Base-by-base conservation (phyloP, 2,113 vertebrate genomes). In the Oryzias curvinotus region DNA sequence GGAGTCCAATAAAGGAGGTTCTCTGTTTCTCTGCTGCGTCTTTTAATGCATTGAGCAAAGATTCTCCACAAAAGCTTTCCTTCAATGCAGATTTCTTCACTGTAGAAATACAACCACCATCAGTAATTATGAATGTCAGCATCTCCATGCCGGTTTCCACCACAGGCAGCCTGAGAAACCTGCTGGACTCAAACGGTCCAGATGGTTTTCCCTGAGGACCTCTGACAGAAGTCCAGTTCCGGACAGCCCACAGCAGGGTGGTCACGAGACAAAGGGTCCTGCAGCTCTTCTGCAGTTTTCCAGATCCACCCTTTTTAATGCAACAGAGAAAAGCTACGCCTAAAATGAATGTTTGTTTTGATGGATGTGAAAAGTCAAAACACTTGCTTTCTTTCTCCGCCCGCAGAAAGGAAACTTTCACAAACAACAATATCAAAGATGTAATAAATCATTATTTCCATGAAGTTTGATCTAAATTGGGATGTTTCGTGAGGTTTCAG, bases 111-210 rank as follows among this genome's bases (percentile, higher is more conserved):
- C 36, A 36, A 10, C 36, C 10, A 10, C 36, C 36, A 12, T 36
- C 36, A 36, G 36, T 21, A 25, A 18, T 57, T n/a, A 6, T 54
- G 63, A 47, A 45, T 60, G 47, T 52, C 28, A 52, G 12, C 21
- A 14, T 50, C 25, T 62, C 43, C 57, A 23, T 70, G 73, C 67
- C 82, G 72, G 61, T 75, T 21, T 14, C 56, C 18, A 21, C 48
- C 57, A 26, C 73, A 63, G 68, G 65, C 45, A 15, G 52, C 14
- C 61, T 59, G 58, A 69, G 67, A 71, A 75, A 48, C 44, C 62
- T 71, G 78, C 87, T 85, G 80, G 87, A 90, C 67, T 81, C 88
- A 88, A 87, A 85, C 5, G 65, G 73, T 60, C 76, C 88, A 90
- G 88, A 89, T 89, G 88, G 88, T 80, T 23, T 65, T 78, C 75